A percentile compares a stretch with the other conserved stretches of the same genome.
Evolutionary conservation across 2,797 vertebrate genomes (phyloP).

Genomic region (Phrynocephalus vlangalii): DNA sequence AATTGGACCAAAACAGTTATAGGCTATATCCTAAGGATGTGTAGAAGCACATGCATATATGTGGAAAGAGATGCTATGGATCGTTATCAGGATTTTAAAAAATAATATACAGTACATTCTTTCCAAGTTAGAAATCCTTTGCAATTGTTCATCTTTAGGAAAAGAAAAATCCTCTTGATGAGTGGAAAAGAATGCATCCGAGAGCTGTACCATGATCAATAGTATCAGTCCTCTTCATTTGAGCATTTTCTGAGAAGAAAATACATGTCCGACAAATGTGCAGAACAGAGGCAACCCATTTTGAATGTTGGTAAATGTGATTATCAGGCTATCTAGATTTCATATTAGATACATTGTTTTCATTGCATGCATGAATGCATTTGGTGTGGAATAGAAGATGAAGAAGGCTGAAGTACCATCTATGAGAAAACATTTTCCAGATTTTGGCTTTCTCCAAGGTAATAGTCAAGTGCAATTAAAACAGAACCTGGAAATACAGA

Average conservation of each 20-base stretch:
- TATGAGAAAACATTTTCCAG: slow-evolving; percentile 77
- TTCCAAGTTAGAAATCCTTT: background rate
- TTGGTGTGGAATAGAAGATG: slow-evolving; percentile 74
- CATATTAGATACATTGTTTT: slow-evolving; percentile 63
- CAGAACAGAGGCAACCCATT: background rate
- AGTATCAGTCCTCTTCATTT: background rate
- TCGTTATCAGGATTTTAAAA: background rate
- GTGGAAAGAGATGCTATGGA: background rate
- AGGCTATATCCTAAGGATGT: too few species aligned
- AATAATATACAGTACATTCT: background rate
- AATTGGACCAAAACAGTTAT: too few species aligned
- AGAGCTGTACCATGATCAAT: background rate
- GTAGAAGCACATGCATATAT: background rate
- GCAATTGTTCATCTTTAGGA: background rate
- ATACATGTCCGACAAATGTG: background rate
- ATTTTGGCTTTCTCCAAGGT: slow-evolving; percentile 75
- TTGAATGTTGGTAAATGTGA: slow-evolving; percentile 4
- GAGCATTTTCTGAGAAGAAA: background rate
- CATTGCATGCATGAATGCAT: slow-evolving; percentile 68
- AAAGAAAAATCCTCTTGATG: background rate
- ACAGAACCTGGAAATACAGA: slow-evolving; percentile 77
- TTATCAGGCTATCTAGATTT: slow-evolving; percentile 35
- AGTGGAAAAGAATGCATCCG: background rate
- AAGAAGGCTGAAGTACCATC: slow-evolving; percentile 72
- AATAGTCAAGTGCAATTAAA: slow-evolving; percentile 77